phyloP scores from a whole-genome alignment of 2,888 invertebrate species.

The Hecatera dysodea region DNA sequence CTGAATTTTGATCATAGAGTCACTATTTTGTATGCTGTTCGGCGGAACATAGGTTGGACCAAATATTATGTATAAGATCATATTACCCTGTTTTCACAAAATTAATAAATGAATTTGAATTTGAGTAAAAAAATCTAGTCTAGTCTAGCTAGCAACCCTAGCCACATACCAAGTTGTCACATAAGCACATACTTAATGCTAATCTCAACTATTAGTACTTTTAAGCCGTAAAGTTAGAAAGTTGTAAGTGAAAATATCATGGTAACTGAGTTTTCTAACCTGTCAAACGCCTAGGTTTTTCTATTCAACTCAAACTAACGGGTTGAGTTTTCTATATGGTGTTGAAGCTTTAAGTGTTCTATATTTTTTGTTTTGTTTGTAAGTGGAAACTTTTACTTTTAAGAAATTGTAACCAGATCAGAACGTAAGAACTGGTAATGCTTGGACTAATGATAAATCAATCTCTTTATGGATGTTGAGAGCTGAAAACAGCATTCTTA shows the following conservation, averaged over 20 bases:
- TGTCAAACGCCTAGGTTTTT: slow-evolving; percentile 54
- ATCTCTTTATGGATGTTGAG: not conserved
- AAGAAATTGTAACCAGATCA: slow-evolving; percentile 13
- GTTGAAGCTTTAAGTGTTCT: slow-evolving; percentile 19
- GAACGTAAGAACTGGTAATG: not conserved
- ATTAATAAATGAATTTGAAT: too few relatives aligned
- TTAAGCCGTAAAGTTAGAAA: slow-evolving; percentile 54
- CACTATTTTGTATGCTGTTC: too few relatives aligned
- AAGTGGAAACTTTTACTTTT: slow-evolving; percentile 41
- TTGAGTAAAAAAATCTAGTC: too few relatives aligned
- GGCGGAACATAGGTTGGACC: too few relatives aligned
- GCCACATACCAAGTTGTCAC: not conserved
- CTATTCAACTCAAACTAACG: slow-evolving; percentile 20
- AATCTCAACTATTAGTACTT: slow-evolving; percentile 52
- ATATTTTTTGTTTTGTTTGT: slow-evolving; percentile 1
- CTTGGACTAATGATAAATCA: slow-evolving; percentile 3
- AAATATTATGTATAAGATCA: too few relatives aligned
- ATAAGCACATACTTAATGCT: slow-evolving; percentile 41
- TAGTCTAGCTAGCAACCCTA: not conserved
- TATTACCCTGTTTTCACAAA: too few relatives aligned
- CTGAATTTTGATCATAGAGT: too few relatives aligned
- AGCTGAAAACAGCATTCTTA: not conserved
- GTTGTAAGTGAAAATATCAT: slow-evolving; percentile 57
- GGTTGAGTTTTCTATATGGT: slow-evolving; percentile 42
- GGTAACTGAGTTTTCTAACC: slow-evolving; percentile 57